phyloP scores from a whole-genome alignment of 2,888 invertebrate species.

The Aromia moschata region DNA sequence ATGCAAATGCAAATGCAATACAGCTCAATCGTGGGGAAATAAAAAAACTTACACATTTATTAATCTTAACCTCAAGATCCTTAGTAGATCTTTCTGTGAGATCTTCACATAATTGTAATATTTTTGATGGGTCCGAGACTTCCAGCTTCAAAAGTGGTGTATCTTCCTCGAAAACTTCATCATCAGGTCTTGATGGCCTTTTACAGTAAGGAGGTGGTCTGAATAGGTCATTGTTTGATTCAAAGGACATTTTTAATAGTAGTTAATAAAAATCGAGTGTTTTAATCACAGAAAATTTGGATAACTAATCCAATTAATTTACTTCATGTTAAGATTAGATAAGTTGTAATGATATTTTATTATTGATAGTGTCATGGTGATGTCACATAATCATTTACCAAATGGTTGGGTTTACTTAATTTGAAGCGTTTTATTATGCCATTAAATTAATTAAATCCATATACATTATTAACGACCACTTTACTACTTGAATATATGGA shows the following conservation, averaged over 20 bases:
- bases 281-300: slow-evolving; percentile 47
- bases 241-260: slow-evolving; percentile 36
- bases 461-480: slow-evolving; percentile 17
- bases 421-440: slow-evolving; percentile 43
- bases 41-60: slow-evolving; percentile 67
- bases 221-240: slow-evolving; percentile 49
- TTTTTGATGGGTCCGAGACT: slow-evolving; percentile 68
- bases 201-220: slow-evolving; percentile 49
- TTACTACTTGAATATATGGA: neutral
- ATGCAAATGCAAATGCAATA: no score
- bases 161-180: slow-evolving; percentile 34
- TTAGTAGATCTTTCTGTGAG: slow-evolving; percentile 65
- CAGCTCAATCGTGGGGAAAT: no score
- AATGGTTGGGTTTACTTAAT: slow-evolving; percentile 49
- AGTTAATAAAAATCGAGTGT: slow-evolving; percentile 20
- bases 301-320: slow-evolving; percentile 29
- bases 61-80: slow-evolving; percentile 69
- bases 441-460: slow-evolving; percentile 51
- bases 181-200: slow-evolving; percentile 31
- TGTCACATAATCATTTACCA: slow-evolving; percentile 49
- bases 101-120: slow-evolving; percentile 66
- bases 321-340: slow-evolving; percentile 32
- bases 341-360: slow-evolving; percentile 33
- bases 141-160: slow-evolving; percentile 57
- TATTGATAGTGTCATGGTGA: slow-evolving; percentile 49